phyloP scores from a whole-genome alignment of 2,797 vertebrate genomes.

The Sparus aurata region DNA sequence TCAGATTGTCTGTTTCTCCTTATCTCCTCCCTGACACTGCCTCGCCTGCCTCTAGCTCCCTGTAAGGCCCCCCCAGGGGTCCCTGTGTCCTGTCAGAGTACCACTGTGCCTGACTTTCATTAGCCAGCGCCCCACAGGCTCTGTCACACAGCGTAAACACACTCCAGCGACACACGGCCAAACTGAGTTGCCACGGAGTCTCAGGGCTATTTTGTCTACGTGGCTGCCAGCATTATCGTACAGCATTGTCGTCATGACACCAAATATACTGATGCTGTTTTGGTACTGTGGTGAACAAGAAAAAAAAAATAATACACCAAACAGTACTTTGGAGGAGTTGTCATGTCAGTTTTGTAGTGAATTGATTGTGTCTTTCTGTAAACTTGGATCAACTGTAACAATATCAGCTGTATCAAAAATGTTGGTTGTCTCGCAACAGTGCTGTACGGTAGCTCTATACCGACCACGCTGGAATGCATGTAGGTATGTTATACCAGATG shows the following conservation, averaged over 20 bases:
- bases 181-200: constrained; percentile 37
- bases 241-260: constrained; percentile 35
- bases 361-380: neutral
- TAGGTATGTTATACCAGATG: neutral
- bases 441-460: constrained; percentile 21
- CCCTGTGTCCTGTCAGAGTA: constrained; percentile 75
- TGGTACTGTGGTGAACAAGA: neutral
- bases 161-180: constrained; percentile 45
- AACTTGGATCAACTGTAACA: too few relatives aligned
- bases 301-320: neutral
- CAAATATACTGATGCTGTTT: constrained; percentile 1
- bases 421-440: constrained; percentile 8
- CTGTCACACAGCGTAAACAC: constrained; percentile 71
- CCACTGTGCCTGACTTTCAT: constrained; percentile 79
- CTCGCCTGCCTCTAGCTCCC: constrained; percentile 57
- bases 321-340: neutral
- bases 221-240: constrained; percentile 24
- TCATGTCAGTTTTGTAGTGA: neutral
- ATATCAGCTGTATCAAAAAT: neutral
- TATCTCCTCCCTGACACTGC: constrained; percentile 56
- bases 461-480: constrained; percentile 2
- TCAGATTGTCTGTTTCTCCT: constrained; percentile 46
- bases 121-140: constrained; percentile 74
- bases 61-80: constrained; percentile 57
- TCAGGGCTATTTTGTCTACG: constrained; percentile 21